A percentile compares a stretch with the other conserved stretches of the same genome.
phyloP scores from a whole-genome alignment of 2,797 vertebrate genomes.

The Halcyon badia region DNA sequence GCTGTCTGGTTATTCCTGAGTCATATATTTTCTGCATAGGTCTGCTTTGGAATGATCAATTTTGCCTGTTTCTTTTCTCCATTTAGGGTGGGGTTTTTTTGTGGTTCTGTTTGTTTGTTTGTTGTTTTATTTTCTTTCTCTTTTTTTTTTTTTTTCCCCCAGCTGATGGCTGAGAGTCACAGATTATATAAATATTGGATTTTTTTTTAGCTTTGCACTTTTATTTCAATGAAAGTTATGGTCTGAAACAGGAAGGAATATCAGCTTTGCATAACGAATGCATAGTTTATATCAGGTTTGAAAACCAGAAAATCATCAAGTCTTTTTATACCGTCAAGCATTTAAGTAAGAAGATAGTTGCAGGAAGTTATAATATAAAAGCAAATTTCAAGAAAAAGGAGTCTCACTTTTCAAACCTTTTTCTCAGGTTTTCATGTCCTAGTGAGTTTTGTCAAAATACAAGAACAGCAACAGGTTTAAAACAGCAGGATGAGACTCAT shows the following conservation, averaged over 20 bases:
- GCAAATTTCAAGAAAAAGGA: neutral
- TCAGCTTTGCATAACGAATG: neutral
- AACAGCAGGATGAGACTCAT: neutral
- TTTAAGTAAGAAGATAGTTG: neutral
- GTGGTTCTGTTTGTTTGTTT: too few species aligned
- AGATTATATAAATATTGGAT: neutral
- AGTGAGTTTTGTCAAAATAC: neutral
- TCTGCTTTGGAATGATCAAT: neutral
- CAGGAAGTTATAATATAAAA: neutral
- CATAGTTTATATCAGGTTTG: neutral
- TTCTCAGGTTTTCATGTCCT: neutral
- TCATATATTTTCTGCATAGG: neutral
- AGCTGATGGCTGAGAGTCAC: neutral
- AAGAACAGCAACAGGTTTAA: neutral
- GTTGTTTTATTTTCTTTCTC: too few species aligned
- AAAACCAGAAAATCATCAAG: neutral
- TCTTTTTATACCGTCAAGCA: neutral
- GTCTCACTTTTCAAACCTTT: neutral
- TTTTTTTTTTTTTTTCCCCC: fast-evolving
- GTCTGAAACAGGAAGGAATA: conserved; percentile 10
- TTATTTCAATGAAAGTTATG: neutral
- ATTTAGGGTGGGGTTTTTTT: fast-evolving
- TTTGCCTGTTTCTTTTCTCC: fast-evolving
- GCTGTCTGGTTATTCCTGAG: neutral
- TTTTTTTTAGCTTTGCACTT: neutral